Evolutionary conservation across 2,888 invertebrate species (phyloP).

Genomic region (Sphaerophoria rueppellii): DNA sequence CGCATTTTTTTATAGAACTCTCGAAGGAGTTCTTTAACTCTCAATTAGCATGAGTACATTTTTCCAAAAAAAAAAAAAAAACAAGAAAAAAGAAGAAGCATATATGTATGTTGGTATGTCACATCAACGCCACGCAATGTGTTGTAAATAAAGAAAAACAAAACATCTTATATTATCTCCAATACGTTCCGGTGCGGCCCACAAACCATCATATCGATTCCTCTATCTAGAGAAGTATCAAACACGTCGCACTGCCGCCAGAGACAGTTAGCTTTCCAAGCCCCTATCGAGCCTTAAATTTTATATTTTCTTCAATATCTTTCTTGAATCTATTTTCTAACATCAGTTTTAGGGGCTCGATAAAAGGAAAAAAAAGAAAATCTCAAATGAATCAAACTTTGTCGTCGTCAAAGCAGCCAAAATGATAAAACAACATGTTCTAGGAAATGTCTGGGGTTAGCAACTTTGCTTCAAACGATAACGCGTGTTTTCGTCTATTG

Average conservation of each 20-base stretch:
- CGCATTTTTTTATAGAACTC: too few relatives aligned
- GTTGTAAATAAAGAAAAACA: neutral
- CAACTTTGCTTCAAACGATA: neutral
- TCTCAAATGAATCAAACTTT: conserved; percentile 48
- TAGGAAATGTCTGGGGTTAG: neutral
- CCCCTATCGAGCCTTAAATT: conserved; percentile 28
- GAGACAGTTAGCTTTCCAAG: conserved; percentile 16
- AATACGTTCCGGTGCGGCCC: neutral
- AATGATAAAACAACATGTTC: neutral
- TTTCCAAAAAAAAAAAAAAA: conserved; percentile 1
- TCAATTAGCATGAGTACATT: conserved; percentile 55
- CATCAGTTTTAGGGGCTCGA: neutral
- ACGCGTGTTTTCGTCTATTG: neutral
- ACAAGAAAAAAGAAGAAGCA: conserved; percentile 20
- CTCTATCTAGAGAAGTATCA: conserved; percentile 53
- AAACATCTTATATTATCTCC: conserved; percentile 20
- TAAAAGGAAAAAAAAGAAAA: neutral
- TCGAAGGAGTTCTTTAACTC: too few relatives aligned
- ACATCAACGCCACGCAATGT: conserved; percentile 4
- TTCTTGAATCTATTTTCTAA: neutral
- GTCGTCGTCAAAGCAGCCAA: conserved; percentile 45
- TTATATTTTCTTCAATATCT: neutral
- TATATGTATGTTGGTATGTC: conserved; percentile 19
- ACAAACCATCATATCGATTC: neutral
- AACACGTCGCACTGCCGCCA: conserved; percentile 20